Evolutionary conservation across 2,113 vertebrate genomes (phyloP).

Genomic region (Notechis scutatus): DNA sequence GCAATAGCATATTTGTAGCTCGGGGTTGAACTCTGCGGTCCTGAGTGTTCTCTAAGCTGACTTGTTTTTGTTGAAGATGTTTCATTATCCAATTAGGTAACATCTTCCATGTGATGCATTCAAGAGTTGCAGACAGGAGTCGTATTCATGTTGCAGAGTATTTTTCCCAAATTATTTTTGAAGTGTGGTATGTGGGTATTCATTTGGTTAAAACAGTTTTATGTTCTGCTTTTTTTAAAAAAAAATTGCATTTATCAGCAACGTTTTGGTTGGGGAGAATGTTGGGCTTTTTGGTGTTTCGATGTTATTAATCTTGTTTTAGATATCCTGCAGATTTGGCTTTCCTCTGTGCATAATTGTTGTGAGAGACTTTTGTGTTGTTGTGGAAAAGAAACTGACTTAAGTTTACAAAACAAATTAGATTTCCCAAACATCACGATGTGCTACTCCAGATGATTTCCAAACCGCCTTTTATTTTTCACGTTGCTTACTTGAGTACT

Average conservation of each 20-base stretch:
- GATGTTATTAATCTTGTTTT: neutral
- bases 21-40: neutral
- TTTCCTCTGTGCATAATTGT: neutral
- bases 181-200: neutral
- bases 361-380: neutral
- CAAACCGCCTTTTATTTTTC: neutral
- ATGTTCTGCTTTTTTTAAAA: neutral
- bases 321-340: neutral
- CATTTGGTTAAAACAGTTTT: neutral
- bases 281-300: neutral
- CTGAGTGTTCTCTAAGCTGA: neutral
- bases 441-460: neutral
- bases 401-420: neutral
- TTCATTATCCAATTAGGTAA: neutral
- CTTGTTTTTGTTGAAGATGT: neutral
- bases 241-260: neutral
- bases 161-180: neutral
- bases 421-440: neutral
- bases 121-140: neutral
- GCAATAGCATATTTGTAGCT: neutral
- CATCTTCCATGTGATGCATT: neutral
- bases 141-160: neutral
- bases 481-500: conserved; percentile 67
- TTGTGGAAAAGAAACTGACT: neutral
- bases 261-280: neutral